A percentile compares a stretch with the other conserved stretches of the same genome.
These are phyloP conservation scores for Pedicia rivosa DNA, from an alignment of 2,888 invertebrate species.

Conservation along the genomic window DNA sequence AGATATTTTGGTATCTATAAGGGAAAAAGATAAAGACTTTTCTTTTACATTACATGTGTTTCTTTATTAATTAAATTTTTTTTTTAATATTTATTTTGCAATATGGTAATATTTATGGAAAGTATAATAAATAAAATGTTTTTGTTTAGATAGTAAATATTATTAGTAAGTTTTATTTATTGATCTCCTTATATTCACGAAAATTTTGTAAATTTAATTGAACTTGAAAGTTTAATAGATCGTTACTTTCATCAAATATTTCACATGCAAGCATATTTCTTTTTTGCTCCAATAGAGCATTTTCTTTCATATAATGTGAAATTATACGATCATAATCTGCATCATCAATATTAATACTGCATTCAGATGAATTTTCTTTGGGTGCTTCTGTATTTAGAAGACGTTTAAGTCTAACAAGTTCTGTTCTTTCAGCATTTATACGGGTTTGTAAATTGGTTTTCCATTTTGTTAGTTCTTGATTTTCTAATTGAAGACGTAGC, in stretches of 20 bases:
- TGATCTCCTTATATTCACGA: too few relatives aligned
- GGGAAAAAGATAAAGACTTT: too few relatives aligned
- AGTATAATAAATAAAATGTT: too few relatives aligned
- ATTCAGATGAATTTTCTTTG: slow-evolving; percentile 19
- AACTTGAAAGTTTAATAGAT: slow-evolving; percentile 54
- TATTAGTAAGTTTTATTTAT: too few relatives aligned
- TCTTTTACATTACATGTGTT: too few relatives aligned
- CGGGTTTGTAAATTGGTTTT: slow-evolving; percentile 50
- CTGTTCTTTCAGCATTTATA: slow-evolving; percentile 55
- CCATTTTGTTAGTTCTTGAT: slow-evolving; percentile 46
- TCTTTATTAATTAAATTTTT: too few relatives aligned
- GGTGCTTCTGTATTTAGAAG: slow-evolving; percentile 31
- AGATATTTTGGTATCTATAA: too few relatives aligned
- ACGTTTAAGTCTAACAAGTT: slow-evolving; percentile 47
- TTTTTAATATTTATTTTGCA: too few relatives aligned
- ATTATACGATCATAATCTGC: slow-evolving; percentile 34
- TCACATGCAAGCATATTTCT: slow-evolving; percentile 47
- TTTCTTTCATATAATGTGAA: slow-evolving; percentile 41
- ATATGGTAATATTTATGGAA: too few relatives aligned
- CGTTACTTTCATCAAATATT: slow-evolving; percentile 54
- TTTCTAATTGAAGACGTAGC: slow-evolving; percentile 45
- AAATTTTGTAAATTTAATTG: slow-evolving; percentile 32
- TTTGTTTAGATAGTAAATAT: too few relatives aligned
- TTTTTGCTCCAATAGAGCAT: slow-evolving; percentile 49
- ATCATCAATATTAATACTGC: slow-evolving; percentile 11